phyloP scores from a whole-genome alignment of 2,888 invertebrate species.

The Imbricaverruca yamaguchii region DNA sequence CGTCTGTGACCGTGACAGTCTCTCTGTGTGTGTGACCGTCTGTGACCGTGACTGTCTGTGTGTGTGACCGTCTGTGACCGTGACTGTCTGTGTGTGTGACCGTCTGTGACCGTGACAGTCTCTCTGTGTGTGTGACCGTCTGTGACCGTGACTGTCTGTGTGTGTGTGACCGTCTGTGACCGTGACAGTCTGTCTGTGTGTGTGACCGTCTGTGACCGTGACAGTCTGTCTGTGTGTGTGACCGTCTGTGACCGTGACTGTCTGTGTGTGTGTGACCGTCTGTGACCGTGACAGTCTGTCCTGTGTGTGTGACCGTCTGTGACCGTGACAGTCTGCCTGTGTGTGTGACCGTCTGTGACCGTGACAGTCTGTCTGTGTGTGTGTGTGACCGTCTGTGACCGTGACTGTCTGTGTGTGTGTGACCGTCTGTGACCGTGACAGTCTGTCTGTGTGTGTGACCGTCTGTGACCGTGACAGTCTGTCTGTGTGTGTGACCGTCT shows the following conservation, averaged over 20 bases:
- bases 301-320: too few relatives aligned
- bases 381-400: slow-evolving; percentile 20
- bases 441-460: neutral
- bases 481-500: neutral
- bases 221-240: too few relatives aligned
- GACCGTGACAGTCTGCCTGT: too few relatives aligned
- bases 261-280: neutral
- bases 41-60: neutral
- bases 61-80: neutral
- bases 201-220: too few relatives aligned
- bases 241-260: too few relatives aligned
- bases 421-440: neutral
- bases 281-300: neutral
- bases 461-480: neutral
- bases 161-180: neutral
- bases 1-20: neutral
- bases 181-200: neutral
- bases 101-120: neutral
- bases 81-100: neutral
- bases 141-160: neutral
- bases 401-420: too few relatives aligned
- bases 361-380: neutral
- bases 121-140: too few relatives aligned
- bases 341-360: neutral
- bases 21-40: neutral